Conservation (phyloP, 1,140 invertebrate species). For the Neodiprion virginianus region DNA sequence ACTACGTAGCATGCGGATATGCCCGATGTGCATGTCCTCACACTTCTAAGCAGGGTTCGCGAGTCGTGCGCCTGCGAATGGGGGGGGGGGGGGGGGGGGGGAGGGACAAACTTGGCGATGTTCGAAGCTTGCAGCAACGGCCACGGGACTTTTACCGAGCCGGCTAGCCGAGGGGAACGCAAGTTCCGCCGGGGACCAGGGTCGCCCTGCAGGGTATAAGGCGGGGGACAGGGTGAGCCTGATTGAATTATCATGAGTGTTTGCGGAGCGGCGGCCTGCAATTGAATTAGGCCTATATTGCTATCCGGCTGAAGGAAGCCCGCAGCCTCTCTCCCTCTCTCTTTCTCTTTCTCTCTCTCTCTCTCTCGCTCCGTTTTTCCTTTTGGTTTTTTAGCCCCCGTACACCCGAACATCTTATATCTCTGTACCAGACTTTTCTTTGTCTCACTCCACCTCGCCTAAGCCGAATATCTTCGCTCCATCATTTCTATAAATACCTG, state of each 20-base stretch:
- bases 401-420: not conserved
- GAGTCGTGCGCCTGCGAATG: constrained; percentile 11
- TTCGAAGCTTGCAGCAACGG: not conserved
- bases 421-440: not conserved
- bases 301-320: not conserved
- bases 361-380: not conserved
- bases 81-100: not conserved
- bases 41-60: constrained; percentile 21
- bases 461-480: not conserved
- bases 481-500: no score
- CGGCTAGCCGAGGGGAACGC: not conserved
- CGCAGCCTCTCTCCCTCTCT: constrained; percentile 10
- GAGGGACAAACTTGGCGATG: not conserved
- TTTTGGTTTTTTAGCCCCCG: not conserved
- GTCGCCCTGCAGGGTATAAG: not conserved
- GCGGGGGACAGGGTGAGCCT: constrained; percentile 32
- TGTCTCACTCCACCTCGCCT: not conserved
- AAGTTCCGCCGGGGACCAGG: not conserved
- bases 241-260: constrained; percentile 64
- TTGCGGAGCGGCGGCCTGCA: constrained; percentile 59
- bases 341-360: constrained; percentile 8
- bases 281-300: constrained; percentile 54
- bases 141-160: not conserved
- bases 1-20: not conserved
- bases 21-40: constrained; percentile 7